Percentiles rank a stretch among this genome's conserved stretches.
phyloP scores from a whole-genome alignment of 92 coral and sea anemone species.

The Porites cylindrica region DNA sequence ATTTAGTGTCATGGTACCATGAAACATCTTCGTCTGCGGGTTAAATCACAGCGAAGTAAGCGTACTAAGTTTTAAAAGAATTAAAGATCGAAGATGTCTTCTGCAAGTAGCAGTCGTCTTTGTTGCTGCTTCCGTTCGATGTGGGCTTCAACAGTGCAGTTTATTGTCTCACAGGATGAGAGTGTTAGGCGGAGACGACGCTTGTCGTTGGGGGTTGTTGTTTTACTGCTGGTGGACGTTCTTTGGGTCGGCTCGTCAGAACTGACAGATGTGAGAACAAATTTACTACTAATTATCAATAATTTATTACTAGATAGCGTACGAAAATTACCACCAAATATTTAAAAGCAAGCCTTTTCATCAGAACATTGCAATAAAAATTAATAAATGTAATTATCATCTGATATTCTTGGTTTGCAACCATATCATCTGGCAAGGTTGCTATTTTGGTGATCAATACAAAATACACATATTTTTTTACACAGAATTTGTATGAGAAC shows the following conservation, averaged over 20 bases:
- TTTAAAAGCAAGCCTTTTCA: neutral
- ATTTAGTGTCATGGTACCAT: neutral
- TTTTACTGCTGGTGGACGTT: slow-evolving; percentile 84
- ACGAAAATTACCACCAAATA: no score
- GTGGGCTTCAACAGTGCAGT: slow-evolving; percentile 26
- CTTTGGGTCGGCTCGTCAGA: slow-evolving; percentile 98
- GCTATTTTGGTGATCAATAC: no score
- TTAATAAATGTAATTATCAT: neutral
- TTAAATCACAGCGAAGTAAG: neutral
- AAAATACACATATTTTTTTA: no score
- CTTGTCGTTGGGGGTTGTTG: slow-evolving; percentile 76
- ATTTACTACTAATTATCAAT: no score
- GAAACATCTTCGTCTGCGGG: neutral
- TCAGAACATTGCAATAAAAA: neutral
- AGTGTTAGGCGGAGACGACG: slow-evolving; percentile 71
- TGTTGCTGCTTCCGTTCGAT: slow-evolving; percentile 19
- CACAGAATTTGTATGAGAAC: no score
- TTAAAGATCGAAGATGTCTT: neutral
- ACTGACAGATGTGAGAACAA: slow-evolving; percentile 82
- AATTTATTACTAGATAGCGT: no score
- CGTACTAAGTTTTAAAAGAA: neutral
- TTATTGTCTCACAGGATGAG: slow-evolving; percentile 67
- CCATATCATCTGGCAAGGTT: no score
- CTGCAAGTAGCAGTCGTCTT: neutral
- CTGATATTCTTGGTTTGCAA: no score